Evolutionary conservation across 92 coral and sea anemone species (phyloP).

Genomic region (Parazoanthus atlanticus): DNA sequence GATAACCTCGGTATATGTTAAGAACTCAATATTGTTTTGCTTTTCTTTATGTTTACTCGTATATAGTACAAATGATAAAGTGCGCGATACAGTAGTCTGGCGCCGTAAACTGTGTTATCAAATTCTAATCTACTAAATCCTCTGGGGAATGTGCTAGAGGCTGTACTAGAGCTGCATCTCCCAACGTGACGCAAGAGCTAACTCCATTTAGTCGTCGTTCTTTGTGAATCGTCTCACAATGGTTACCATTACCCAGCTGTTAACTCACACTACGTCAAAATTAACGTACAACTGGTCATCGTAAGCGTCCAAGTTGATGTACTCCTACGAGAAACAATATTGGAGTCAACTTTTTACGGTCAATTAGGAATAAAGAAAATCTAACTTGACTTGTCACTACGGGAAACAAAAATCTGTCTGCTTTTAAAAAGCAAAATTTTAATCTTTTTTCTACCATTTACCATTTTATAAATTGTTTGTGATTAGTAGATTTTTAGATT

Average conservation of each 20-base stretch:
- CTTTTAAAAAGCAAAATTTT: too few species aligned
- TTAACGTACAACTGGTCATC: slow-evolving; percentile 22
- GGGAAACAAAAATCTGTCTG: too few species aligned
- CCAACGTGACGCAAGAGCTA: background rate
- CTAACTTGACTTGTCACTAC: too few species aligned
- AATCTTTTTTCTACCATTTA: too few species aligned
- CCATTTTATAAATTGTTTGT: too few species aligned
- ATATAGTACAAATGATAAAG: too few species aligned
- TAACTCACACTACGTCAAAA: slow-evolving; percentile 15
- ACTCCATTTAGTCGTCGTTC: background rate
- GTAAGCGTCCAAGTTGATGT: slow-evolving; percentile 21
- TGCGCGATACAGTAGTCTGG: too few species aligned
- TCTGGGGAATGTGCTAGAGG: background rate
- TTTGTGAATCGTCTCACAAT: background rate
- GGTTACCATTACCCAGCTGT: background rate
- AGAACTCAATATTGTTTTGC: too few species aligned
- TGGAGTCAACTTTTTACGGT: background rate
- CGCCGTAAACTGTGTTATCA: background rate
- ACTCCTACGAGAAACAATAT: background rate
- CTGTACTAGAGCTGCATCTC: background rate
- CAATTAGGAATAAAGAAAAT: background rate
- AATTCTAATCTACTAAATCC: background rate
- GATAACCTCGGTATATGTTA: too few species aligned
- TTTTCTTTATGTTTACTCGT: too few species aligned
- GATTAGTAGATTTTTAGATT: too few species aligned